Evolutionary conservation across 2,113 vertebrate species (phyloP), one percentile per base, ranked within the genome.

Genomic region (Candoia aspera): DNA sequence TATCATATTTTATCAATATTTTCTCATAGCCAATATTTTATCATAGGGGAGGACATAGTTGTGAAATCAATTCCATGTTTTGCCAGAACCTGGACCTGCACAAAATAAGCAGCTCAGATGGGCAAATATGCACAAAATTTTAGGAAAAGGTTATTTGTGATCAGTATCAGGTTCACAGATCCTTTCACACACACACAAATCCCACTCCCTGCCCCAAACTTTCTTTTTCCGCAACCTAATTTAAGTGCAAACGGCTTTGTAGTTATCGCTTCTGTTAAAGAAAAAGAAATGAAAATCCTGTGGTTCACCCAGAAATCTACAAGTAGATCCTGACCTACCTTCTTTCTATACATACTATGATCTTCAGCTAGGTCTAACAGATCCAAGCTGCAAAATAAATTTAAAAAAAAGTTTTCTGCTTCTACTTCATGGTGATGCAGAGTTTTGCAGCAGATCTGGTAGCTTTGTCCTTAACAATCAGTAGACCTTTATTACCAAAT

Each of bases 1-100:
- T 42, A 42, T 42, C 42, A 42, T 42, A 42, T 42, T 42, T 42
- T 42, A 42, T 42, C 3, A 42, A 42, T 42, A 42, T 42, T 42
- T 42, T 3, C 2, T 42, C 42, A 42, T 42, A 42, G 3, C 42
- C 42, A 42, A 42, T 97, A 94, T 91, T 92, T 92, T 73, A 49
- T 8, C 49, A n/a, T 15, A 13, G 29, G 62, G 62, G 29, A 64
- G 11, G 26, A 11, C 1, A n/a, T 68, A n/a, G 29, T 68, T 68
- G 29, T n/a, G 29, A 68, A n/a, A 68, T 68, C 26, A 68, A 68
- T 68, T 64, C 3, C 29, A n/a, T n/a, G 29, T 60, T 62, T 68
- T 68, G 11, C 29, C n/a, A n/a, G 62, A 11, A n/a, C 26, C 62
- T 68, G 62, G 62, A n/a, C n/a, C 12, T n/a, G 1, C 4, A n/a